Base-by-base conservation (phyloP, 2,113 vertebrate genomes). In the Hyla sarda region DNA sequence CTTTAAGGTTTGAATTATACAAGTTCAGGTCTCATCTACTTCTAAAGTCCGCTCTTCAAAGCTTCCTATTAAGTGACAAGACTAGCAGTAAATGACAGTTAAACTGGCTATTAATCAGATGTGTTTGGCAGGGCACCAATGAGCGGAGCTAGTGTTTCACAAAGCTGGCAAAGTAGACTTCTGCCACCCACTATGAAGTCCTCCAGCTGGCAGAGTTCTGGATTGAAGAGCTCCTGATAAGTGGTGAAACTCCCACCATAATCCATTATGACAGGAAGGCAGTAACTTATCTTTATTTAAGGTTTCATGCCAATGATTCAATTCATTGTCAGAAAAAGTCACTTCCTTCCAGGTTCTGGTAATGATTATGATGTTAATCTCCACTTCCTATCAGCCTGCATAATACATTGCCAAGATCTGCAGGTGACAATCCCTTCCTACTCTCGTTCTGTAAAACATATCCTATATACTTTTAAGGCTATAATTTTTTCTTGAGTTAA, bases 11-110 rank as follows among this genome's bases (percentile, higher is more conserved):
- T 25, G 12, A 62, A 9, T 28, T 13, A 11, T 13, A 65, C 5
- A 6, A 65, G 60, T 30, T 1, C 25, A 30, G 14, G 60, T 65
- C 60, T 14, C 25, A 13, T 30, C 60, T 65, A 2, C 12, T 28
- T 1, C 60, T 65, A 13, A 28, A 65, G 25, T 30, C 25, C 12
- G 14, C n/a, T 30, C 2, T 14, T 65, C n/a, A 1, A 65, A 11
- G 28, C 25, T 14, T 65, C n/a, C 10, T 12, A 28, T 25, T 65
- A 65, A 30, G 11, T 65, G n/a, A 5, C n/a, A 28, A 65, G 60
- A 65, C 23, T 65, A 65, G 60, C 60, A 65, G 37, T 82, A 47
- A 56, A 79, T 41, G 28, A 89, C 88, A 92, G 84, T 23, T 79
- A 34, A 47, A 30, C 13, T 52, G 45, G 25, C n/a, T 52, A 19